phyloP scores from a whole-genome alignment of 2,888 invertebrate genomes.

The Alloscopus bannaensis region DNA sequence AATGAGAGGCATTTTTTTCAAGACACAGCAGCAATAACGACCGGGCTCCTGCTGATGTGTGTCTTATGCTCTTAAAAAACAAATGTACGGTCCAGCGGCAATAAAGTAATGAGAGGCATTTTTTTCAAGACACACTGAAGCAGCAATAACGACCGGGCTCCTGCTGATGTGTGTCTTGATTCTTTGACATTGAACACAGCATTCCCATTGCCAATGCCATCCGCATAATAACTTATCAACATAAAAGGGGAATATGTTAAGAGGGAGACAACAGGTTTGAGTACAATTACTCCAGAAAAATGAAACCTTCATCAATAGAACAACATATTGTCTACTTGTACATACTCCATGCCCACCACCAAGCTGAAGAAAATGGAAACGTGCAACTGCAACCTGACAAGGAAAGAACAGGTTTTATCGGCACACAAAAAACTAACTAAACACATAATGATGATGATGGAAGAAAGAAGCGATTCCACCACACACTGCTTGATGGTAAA shows the following conservation, averaged over 20 bases:
- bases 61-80: too few species aligned
- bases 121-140: background rate
- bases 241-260: slow-evolving; percentile 2
- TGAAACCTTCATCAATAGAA: slow-evolving; percentile 21
- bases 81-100: slow-evolving; percentile 47
- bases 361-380: slow-evolving; percentile 24
- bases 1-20: slow-evolving; percentile 20
- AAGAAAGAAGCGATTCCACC: slow-evolving; percentile 2
- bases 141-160: slow-evolving; percentile 19
- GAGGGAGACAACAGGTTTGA: slow-evolving; percentile 5
- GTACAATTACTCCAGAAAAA: slow-evolving; percentile 28
- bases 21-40: background rate
- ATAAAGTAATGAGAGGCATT: slow-evolving; percentile 33
- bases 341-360: slow-evolving; percentile 29
- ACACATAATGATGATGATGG: slow-evolving; percentile 18
- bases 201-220: slow-evolving; percentile 41
- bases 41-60: slow-evolving; percentile 27
- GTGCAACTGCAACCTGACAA: slow-evolving; percentile 11
- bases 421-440: background rate
- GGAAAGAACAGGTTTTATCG: slow-evolving; percentile 32
- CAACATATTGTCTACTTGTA: background rate
- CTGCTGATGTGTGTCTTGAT: slow-evolving; percentile 17
- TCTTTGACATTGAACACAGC: slow-evolving; percentile 43
- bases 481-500: slow-evolving; percentile 5
- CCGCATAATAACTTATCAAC: background rate